These are phyloP conservation scores for Drosophila borealis DNA, from an alignment of 2,888 invertebrate species.

Conservation along the genomic window DNA sequence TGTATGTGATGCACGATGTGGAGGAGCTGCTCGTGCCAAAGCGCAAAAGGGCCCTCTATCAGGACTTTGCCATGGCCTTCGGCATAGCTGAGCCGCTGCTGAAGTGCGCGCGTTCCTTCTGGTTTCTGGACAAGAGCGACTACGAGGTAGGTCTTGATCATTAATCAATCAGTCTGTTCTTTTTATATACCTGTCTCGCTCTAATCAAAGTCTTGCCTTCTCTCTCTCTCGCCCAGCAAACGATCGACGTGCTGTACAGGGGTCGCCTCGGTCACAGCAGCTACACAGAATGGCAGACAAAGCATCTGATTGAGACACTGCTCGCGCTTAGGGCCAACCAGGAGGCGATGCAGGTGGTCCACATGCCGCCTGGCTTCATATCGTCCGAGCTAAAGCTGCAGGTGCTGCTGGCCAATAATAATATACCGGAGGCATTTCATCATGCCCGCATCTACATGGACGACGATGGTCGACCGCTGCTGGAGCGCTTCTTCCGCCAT, in stretches of 20 bases:
- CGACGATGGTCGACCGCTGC: slow-evolving; percentile 67
- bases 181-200: background rate
- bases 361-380: slow-evolving; percentile 73
- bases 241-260: slow-evolving; percentile 12
- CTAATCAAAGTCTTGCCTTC: background rate
- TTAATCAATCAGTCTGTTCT: background rate
- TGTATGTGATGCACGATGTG: slow-evolving; percentile 93
- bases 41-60: slow-evolving; percentile 45
- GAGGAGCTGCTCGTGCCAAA: slow-evolving; percentile 85
- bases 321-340: slow-evolving; percentile 70
- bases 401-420: slow-evolving; percentile 82
- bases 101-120: slow-evolving; percentile 93
- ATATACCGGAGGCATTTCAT: slow-evolving; percentile 83
- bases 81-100: slow-evolving; percentile 87
- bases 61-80: slow-evolving; percentile 35
- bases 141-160: slow-evolving; percentile 87
- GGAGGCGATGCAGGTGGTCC: slow-evolving; percentile 78
- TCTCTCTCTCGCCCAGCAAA: slow-evolving; percentile 13
- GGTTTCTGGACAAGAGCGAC: slow-evolving; percentile 95
- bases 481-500: slow-evolving; percentile 79
- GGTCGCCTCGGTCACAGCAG: slow-evolving; percentile 42
- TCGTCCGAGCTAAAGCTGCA: slow-evolving; percentile 73
- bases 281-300: slow-evolving; percentile 81
- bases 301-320: slow-evolving; percentile 80
- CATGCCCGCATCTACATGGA: slow-evolving; percentile 80